These are phyloP conservation scores for Callaeas wilsoni DNA, from an alignment of 2,113 vertebrate genomes.

Conservation along the genomic window DNA sequence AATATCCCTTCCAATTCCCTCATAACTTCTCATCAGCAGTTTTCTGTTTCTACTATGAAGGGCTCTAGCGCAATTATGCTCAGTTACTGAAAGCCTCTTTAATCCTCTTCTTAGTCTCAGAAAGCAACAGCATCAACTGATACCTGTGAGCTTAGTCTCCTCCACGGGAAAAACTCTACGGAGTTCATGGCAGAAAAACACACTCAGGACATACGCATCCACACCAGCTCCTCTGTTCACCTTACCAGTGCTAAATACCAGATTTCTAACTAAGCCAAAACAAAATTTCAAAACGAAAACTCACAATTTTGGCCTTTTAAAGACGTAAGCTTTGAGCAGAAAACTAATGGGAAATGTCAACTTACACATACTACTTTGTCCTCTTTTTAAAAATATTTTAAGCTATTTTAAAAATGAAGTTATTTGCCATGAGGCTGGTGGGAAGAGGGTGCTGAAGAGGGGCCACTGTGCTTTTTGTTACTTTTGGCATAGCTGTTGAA, in stretches of 20 bases:
- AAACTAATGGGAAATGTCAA: not conserved
- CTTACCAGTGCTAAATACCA: not conserved
- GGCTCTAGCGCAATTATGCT: constrained; percentile 42
- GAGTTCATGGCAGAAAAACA: not conserved
- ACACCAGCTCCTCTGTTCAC: not conserved
- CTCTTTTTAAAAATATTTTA: not conserved
- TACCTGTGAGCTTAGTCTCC: constrained; percentile 21
- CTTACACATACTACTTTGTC: not conserved
- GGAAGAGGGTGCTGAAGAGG: not conserved
- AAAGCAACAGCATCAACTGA: constrained; percentile 49
- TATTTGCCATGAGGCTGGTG: not conserved
- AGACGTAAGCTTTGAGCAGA: not conserved
- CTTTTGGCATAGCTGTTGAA: not conserved
- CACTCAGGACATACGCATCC: not conserved
- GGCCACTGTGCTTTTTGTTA: not conserved
- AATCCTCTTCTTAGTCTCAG: constrained; percentile 50
- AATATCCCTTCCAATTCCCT: not conserved
- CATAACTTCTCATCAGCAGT: constrained; percentile 28
- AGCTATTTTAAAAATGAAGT: not conserved
- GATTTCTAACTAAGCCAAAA: not conserved
- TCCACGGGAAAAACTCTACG: not conserved
- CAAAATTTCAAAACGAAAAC: not conserved
- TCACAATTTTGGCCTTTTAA: not conserved
- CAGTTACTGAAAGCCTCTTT: constrained; percentile 64
- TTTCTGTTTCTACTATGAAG: not conserved